Percentiles rank a stretch among this genome's conserved stretches.
phyloP scores from a whole-genome alignment of 2,113 vertebrate genomes.

The Eonycteris spelaea region DNA sequence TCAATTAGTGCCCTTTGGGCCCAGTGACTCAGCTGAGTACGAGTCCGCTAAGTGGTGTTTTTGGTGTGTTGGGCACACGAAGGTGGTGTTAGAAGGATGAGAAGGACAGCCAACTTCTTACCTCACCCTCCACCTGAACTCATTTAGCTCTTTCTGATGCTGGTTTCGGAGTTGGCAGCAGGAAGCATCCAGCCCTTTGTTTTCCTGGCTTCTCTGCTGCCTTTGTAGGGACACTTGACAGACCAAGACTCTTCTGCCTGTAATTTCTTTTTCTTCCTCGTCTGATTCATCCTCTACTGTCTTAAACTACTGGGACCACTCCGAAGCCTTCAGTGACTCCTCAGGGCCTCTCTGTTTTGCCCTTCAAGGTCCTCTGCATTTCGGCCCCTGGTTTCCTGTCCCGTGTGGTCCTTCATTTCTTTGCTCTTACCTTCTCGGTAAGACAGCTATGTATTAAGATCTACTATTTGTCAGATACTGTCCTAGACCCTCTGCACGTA shows the following conservation, averaged over 20 bases:
- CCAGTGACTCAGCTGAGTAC: neutral
- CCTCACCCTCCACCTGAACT: neutral
- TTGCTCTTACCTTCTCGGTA: neutral
- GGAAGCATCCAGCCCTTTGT: neutral
- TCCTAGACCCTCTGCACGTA: neutral
- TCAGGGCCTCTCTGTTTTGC: neutral
- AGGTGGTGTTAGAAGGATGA: neutral
- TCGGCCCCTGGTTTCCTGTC: neutral
- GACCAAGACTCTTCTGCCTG: neutral
- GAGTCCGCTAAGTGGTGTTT: neutral
- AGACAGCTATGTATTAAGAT: neutral
- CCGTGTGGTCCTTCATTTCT: neutral
- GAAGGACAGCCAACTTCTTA: neutral
- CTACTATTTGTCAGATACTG: neutral
- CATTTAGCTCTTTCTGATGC: neutral
- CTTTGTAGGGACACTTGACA: neutral
- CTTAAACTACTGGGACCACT: neutral
- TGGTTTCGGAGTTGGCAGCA: neutral
- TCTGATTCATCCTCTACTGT: neutral
- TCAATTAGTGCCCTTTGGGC: neutral
- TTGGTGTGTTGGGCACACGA: neutral
- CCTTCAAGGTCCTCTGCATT: neutral
- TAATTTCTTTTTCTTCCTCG: neutral
- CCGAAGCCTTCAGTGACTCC: neutral
- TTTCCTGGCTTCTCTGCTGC: neutral